Evolutionary conservation across 2,888 invertebrate genomes (phyloP), one percentile per base, ranked within the genome.

Genomic region (Keiferia lycopersicella): DNA sequence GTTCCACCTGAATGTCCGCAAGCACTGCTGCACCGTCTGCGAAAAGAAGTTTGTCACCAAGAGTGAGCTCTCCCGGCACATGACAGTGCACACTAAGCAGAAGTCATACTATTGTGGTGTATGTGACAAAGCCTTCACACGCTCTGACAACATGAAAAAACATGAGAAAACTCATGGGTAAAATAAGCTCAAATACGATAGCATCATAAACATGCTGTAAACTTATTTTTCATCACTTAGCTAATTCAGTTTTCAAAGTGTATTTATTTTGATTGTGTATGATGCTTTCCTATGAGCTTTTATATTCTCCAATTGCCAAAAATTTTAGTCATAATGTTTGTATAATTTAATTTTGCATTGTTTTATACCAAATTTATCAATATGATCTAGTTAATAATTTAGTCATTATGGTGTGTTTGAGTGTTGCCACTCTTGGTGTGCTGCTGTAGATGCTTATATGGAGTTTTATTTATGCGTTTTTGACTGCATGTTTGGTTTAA

Each of bases 41-140:
- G 92, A 92, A 76, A 92, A 92, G 76, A 92, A 92, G 74, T 92
- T 92, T 86, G 92, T 92, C 16, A 92, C 92, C 51, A 92, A 92
- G 76, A 92, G 92, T 85, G 92, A 92, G 82, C 79, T 92, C 63
- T 92, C 92, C n/a, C 88, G 92, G 53, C 92, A 92, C 76, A 92
- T 92, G 92, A 92, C 92, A 22, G 92, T 92, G 63, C 92, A 92
- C 70, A 92, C 92, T 16, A 92, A 92, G 73, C 92, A 92, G 71
- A 92, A 92, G 71, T 92, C 92, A 0, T 92, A 92, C 69, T 92
- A 92, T 71, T 92, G 92, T 76, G 90, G 92, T 63, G 92, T 92
- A 34, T 92, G 92, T 73, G 92, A 92, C 74, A 92, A 92, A 77
- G 92, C 92, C 58, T 92, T 92, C 74, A 92, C 92, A 68, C 88